Percentiles rank a stretch among this genome's conserved stretches.
phyloP scores from a whole-genome alignment of 2,797 vertebrate genomes.

The Chelmon rostratus region DNA sequence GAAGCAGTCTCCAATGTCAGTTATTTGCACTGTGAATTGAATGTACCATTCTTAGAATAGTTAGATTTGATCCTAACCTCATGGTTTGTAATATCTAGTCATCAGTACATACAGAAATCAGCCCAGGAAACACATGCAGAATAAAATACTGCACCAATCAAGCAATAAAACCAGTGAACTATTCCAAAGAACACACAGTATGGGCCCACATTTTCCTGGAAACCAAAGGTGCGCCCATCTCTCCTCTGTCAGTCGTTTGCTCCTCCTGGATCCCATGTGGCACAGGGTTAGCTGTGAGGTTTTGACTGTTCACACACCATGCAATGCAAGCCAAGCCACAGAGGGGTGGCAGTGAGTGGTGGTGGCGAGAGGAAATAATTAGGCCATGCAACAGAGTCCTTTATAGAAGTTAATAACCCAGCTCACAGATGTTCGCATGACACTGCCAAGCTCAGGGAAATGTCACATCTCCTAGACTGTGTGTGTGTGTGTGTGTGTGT shows the following conservation, averaged over 20 bases:
- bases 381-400: constrained; percentile 40
- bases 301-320: constrained; percentile 32
- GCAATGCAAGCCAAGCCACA: constrained; percentile 51
- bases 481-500: constrained; percentile 17
- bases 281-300: constrained; percentile 36
- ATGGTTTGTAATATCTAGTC: not conserved
- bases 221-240: constrained; percentile 44
- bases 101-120: constrained; percentile 26
- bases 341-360: constrained; percentile 38
- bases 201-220: constrained; percentile 37
- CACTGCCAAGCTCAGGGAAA: constrained; percentile 47
- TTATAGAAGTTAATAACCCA: constrained; percentile 62
- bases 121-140: constrained; percentile 25
- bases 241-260: constrained; percentile 24
- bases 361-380: constrained; percentile 64
- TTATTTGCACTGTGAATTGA: not conserved
- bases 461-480: constrained; percentile 14
- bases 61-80: constrained; percentile 16
- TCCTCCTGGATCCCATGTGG: constrained; percentile 29
- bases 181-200: constrained; percentile 36
- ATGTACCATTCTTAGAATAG: constrained; percentile 7
- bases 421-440: constrained; percentile 53
- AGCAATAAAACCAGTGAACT: constrained; percentile 26
- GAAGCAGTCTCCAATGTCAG: not conserved
- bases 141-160: constrained; percentile 30